These are phyloP conservation scores for Corythornis cristatus DNA, from an alignment of 2,113 vertebrate species.

Conservation along the genomic window DNA sequence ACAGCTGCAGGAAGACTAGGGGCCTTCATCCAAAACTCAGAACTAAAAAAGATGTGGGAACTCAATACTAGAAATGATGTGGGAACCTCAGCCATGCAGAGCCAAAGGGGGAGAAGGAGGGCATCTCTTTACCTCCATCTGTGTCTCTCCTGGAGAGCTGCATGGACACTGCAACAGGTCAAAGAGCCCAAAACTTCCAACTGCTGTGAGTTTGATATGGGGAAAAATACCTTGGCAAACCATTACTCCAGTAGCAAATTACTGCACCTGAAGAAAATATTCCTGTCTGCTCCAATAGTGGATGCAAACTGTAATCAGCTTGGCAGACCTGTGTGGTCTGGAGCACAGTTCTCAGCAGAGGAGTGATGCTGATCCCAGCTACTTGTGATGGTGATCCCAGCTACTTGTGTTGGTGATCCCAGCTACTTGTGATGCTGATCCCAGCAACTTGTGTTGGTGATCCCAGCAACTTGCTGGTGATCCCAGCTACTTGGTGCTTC, in stretches of 20 bases:
- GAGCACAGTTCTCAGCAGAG: neutral
- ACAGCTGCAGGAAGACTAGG: conserved; percentile 61
- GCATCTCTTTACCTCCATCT: neutral
- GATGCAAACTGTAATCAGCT: neutral
- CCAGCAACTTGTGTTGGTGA: neutral
- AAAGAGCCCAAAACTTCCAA: neutral
- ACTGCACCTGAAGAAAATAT: neutral
- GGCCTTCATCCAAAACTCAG: conserved; percentile 44
- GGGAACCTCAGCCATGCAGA: neutral
- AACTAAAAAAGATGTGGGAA: conserved; percentile 51
- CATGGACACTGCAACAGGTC: neutral
- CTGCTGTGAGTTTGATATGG: neutral
- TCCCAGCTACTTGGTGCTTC: neutral
- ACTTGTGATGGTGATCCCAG: neutral
- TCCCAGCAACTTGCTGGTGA: neutral
- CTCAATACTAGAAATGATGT: conserved; percentile 16
- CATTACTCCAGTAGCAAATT: neutral
- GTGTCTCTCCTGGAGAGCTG: neutral
- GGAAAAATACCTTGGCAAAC: neutral
- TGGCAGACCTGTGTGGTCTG: neutral
- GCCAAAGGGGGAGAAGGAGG: neutral
- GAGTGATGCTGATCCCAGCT: neutral
- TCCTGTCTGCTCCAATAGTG: neutral
- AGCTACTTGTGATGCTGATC: neutral
- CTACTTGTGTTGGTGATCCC: no score